phyloP scores from a whole-genome alignment of 2,113 vertebrate species.

The Perca flavescens region DNA sequence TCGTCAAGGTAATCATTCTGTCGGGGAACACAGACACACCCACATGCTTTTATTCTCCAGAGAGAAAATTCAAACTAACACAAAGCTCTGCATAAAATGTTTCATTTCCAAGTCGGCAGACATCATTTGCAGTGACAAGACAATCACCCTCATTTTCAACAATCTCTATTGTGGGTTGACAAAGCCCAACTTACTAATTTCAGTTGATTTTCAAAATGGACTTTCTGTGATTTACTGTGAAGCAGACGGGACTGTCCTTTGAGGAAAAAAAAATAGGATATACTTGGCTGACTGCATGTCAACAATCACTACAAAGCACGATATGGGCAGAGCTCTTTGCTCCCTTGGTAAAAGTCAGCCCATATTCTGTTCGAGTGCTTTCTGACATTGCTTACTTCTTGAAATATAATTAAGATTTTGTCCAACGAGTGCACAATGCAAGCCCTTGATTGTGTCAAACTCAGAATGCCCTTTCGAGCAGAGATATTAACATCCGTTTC shows the following conservation, averaged over 20 bases:
- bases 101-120: slow-evolving; percentile 26
- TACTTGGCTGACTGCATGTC: slow-evolving; percentile 19
- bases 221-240: slow-evolving; percentile 36
- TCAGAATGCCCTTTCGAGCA: slow-evolving; percentile 33
- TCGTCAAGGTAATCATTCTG: slow-evolving; percentile 55
- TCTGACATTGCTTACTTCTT: slow-evolving; percentile 27
- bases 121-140: slow-evolving; percentile 3
- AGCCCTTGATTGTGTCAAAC: slow-evolving; percentile 37
- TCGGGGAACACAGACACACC: slow-evolving; percentile 42
- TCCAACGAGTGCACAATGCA: slow-evolving; percentile 18
- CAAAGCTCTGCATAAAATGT: slow-evolving; percentile 1
- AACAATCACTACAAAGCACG: slow-evolving; percentile 27
- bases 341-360: slow-evolving; percentile 14
- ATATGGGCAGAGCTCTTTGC: not conserved
- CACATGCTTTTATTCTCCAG: slow-evolving; percentile 35
- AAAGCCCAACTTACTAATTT: slow-evolving; percentile 27
- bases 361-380: slow-evolving; percentile 1
- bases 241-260: slow-evolving; percentile 42
- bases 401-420: slow-evolving; percentile 45
- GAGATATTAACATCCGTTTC: slow-evolving; percentile 16
- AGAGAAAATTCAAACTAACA: not conserved
- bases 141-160: slow-evolving; percentile 38
- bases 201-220: slow-evolving; percentile 42
- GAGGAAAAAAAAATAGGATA: slow-evolving; percentile 12
- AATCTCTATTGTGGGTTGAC: slow-evolving; percentile 23